Evolutionary conservation across 2,888 invertebrate genomes (phyloP).

Genomic region (Oscheius onirici): DNA sequence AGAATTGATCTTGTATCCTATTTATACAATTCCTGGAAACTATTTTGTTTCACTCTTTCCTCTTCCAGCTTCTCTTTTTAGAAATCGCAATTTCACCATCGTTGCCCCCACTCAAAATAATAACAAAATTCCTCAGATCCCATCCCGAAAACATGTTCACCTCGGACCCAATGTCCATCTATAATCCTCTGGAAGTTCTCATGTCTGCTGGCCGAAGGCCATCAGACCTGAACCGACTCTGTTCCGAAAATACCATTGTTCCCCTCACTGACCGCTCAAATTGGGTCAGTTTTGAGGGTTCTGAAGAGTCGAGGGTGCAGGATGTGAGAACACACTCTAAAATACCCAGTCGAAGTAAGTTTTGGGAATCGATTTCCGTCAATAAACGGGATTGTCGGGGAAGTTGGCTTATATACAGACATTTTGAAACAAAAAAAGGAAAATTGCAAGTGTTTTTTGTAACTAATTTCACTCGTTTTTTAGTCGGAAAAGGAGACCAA

Average conservation of each 20-base stretch:
- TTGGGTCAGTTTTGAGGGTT: slow-evolving; percentile 21
- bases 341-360: slow-evolving; percentile 9
- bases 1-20: no score
- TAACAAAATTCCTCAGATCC: neutral
- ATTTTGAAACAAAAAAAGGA: neutral
- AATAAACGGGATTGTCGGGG: neutral
- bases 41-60: no score
- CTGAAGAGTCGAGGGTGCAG: neutral
- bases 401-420: neutral
- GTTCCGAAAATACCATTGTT: neutral
- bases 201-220: neutral
- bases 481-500: slow-evolving; percentile 40
- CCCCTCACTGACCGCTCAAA: slow-evolving; percentile 11
- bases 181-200: neutral
- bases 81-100: no score
- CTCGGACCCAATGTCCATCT: neutral
- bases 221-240: neutral
- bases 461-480: neutral
- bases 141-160: neutral
- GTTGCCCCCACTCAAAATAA: no score
- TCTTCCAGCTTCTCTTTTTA: neutral
- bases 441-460: neutral
- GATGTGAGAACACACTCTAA: slow-evolving; percentile 14
- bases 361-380: neutral
- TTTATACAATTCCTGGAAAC: no score